Evolutionary conservation across 1,140 invertebrate species (phyloP), one percentile per base, ranked within the genome.

Genomic region (Centruroides sculpturatus): DNA sequence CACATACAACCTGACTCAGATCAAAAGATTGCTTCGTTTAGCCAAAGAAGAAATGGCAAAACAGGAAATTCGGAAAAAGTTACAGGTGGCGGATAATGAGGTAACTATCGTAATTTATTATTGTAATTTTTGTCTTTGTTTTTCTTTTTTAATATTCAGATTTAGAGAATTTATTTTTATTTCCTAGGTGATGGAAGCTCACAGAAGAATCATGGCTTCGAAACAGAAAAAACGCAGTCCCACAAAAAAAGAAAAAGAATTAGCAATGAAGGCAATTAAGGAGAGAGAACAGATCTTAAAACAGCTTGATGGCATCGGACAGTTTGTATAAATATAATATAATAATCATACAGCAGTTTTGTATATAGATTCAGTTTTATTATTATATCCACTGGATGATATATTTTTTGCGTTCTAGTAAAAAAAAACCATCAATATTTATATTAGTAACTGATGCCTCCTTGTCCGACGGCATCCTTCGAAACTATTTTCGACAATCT

Each of bases 181-280:
- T 5, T 59, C 64, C 55, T 53, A 78, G 74, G 71, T 81, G 69
- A 78, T 88, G 66, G 88, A 92, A 68, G 82, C 83, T 66, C 89
- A 89, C 66, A 83, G 86, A 66, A 86, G 85, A 69, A 81, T 88
- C 66, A 75, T 84, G 56, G 71, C 81, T 12, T 80, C 84, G 4
- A 84, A 86, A 67, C 83, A 87, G 66, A 87, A 87, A 69, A 88
- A 89, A 69, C 80, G 86, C 67, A 80, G 81, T 2, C 78, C 87
- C 9, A 83, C 83, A 35, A 84, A 84, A 67, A 88, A 89, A 69
- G 89, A 92, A 69, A 85, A 84, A 65, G 87, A 91, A 62, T 81
- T 85, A 70, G 86, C 87, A 4, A 83, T 83, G 80, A 77, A 77
- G 63, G 78, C 78, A 50, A 65, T 85, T 7, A 79, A 80, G 64